These are phyloP conservation scores for Anthopleura xanthogrammica DNA, from an alignment of 92 coral and sea anemone species.

Conservation along the genomic window DNA sequence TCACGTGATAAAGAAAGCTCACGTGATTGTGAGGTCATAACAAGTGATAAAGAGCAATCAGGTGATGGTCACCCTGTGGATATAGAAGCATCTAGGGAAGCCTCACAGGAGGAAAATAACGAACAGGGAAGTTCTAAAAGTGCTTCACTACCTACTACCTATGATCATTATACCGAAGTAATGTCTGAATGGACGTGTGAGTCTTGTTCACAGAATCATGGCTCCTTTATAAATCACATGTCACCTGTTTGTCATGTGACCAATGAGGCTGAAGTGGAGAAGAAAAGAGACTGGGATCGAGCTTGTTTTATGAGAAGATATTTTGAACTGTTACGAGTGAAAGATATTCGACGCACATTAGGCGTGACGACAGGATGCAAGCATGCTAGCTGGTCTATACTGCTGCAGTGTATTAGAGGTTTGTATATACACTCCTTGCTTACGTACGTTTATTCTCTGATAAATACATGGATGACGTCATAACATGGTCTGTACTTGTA, in stretches of 20 bases:
- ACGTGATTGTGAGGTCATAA: not conserved
- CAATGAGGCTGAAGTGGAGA: not conserved
- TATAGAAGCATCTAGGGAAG: not conserved
- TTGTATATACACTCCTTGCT: not conserved
- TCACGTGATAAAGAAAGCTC: not conserved
- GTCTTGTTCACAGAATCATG: not conserved
- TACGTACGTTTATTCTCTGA: not conserved
- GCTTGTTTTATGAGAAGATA: slow-evolving; percentile 41
- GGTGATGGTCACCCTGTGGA: not conserved
- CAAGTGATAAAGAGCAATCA: not conserved
- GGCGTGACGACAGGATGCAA: slow-evolving; percentile 46
- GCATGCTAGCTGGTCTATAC: slow-evolving; percentile 34
- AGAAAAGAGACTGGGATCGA: slow-evolving; percentile 32
- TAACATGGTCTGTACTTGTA: too few species aligned
- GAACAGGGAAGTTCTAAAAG: not conserved
- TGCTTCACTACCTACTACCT: not conserved
- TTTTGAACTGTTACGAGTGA: slow-evolving; percentile 49
- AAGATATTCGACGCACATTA: slow-evolving; percentile 49
- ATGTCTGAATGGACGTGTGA: slow-evolving; percentile 1
- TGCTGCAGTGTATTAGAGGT: slow-evolving; percentile 44
- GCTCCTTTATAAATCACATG: not conserved
- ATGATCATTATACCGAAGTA: not conserved
- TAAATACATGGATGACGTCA: too few species aligned
- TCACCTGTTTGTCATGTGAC: not conserved
- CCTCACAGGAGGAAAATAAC: not conserved